Evolutionary conservation across 2,113 vertebrate species (phyloP).

Genomic region (Nettapus auritus): DNA sequence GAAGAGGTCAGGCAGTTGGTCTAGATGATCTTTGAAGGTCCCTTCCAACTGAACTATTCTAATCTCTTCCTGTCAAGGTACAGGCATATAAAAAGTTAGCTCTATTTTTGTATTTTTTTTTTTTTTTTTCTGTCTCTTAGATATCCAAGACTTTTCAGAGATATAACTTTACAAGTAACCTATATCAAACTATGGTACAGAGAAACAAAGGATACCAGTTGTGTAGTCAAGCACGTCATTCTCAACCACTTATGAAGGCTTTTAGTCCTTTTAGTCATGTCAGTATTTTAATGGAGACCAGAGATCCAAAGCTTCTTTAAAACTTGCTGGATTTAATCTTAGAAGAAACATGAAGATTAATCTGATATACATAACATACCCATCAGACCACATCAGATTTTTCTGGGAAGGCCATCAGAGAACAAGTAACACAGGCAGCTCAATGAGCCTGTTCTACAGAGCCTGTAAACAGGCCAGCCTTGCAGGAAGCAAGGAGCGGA

Average conservation of each 20-base stretch:
- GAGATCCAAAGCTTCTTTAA: neutral
- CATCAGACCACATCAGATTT: neutral
- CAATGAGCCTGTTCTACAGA: neutral
- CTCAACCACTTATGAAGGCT: neutral
- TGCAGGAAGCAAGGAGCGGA: neutral
- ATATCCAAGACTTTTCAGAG: neutral
- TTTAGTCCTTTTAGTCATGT: neutral
- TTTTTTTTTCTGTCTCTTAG: neutral
- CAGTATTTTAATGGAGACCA: neutral
- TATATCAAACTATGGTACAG: neutral
- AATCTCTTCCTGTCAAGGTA: neutral
- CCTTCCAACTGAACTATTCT: neutral
- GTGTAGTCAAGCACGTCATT: neutral
- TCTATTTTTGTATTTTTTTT: neutral
- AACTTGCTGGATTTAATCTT: neutral
- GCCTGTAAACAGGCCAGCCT: neutral
- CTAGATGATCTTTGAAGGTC: neutral
- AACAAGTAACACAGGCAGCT: neutral
- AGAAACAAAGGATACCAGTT: neutral
- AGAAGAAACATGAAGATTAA: neutral
- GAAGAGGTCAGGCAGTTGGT: neutral
- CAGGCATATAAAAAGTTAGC: accelerated
- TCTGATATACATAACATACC: neutral
- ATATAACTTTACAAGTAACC: neutral
- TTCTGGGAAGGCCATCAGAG: neutral